Evolutionary conservation across 2,113 vertebrate species (phyloP).

Genomic region (Gavialis gangeticus): DNA sequence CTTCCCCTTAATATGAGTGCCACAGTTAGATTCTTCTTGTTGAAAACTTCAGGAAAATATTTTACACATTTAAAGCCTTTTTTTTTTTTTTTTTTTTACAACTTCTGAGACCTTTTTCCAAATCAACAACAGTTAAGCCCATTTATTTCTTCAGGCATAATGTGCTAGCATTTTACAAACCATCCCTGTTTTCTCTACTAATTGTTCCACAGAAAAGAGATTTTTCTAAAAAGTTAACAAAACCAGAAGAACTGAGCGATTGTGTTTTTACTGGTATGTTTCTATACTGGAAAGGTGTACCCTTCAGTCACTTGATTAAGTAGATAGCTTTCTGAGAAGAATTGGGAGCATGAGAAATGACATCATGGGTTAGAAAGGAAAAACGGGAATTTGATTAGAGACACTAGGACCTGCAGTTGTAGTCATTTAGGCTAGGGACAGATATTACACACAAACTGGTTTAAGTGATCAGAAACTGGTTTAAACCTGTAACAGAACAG

Average conservation of each 20-base stretch:
- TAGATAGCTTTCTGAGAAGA: conserved; percentile 9
- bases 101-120: neutral
- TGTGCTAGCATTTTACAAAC: conserved; percentile 50
- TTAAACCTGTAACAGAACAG: no score
- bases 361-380: conserved; percentile 24
- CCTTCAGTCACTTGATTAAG: neutral
- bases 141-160: neutral
- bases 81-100: neutral
- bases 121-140: neutral
- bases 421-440: neutral
- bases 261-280: conserved; percentile 45
- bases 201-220: neutral
- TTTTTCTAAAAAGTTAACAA: conserved; percentile 53
- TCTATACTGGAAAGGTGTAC: conserved; percentile 13
- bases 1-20: neutral
- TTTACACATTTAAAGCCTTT: neutral
- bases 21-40: neutral
- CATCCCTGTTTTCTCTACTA: conserved; percentile 53
- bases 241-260: conserved; percentile 9
- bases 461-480: no score
- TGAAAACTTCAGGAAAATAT: neutral
- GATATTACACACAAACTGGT: no score
- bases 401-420: neutral
- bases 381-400: neutral
- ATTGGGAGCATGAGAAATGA: neutral